These are phyloP conservation scores for Catharus bicknelli DNA, from an alignment of 2,113 vertebrate genomes.

Conservation along the genomic window DNA sequence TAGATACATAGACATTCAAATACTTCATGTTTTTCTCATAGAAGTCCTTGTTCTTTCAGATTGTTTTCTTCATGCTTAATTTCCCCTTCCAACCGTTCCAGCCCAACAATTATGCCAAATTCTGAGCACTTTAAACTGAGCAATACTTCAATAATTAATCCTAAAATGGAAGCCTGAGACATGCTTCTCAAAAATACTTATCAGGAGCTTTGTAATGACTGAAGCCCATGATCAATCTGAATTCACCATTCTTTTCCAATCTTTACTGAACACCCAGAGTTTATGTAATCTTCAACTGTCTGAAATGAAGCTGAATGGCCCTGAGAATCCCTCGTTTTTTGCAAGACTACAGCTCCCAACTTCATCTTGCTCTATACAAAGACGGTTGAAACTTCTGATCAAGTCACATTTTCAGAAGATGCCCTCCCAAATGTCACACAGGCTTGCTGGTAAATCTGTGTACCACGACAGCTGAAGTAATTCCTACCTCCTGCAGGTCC, in stretches of 20 bases:
- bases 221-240: background rate
- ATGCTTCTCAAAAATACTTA: background rate
- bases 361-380: background rate
- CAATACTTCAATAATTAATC: background rate
- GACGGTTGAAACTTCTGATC: background rate
- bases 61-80: background rate
- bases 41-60: background rate
- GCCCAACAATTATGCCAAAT: background rate
- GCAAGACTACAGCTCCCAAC: background rate
- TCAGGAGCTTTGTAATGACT: background rate
- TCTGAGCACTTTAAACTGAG: background rate
- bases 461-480: background rate
- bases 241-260: background rate
- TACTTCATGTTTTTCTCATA: background rate
- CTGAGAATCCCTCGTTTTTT: background rate
- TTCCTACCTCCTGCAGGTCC: accelerated
- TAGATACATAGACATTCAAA: background rate
- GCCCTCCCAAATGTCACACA: accelerated
- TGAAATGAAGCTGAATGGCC: background rate
- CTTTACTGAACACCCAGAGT: background rate
- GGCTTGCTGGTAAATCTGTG: background rate
- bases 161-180: background rate
- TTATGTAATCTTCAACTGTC: background rate
- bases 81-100: no score
- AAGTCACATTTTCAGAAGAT: background rate